phyloP scores from a whole-genome alignment of 2,888 invertebrate species.

The Lithophane leautieri region DNA sequence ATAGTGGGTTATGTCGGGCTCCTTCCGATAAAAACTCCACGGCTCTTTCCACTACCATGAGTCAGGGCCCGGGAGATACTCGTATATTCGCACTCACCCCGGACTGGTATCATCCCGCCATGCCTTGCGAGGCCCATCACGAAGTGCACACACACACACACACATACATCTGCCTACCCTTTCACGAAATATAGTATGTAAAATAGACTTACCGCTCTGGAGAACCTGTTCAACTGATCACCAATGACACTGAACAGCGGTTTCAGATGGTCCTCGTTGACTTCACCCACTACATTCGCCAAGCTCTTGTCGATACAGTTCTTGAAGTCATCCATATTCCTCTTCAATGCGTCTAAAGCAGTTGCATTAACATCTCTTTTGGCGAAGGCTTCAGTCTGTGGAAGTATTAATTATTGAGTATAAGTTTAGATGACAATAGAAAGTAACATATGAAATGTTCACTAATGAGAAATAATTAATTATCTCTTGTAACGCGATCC shows the following conservation, averaged over 20 bases:
- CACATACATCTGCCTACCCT: neutral
- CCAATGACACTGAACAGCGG: constrained; percentile 79
- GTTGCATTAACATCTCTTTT: constrained; percentile 68
- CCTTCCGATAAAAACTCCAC: neutral
- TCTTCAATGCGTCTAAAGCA: constrained; percentile 72
- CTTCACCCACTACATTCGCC: constrained; percentile 75
- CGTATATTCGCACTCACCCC: neutral
- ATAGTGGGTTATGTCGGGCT: neutral
- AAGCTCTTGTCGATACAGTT: constrained; percentile 80
- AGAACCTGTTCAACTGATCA: constrained; percentile 79
- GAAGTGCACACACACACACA: too few species aligned
- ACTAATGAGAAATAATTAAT: too few species aligned
- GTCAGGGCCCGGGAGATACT: neutral
- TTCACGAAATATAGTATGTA: neutral
- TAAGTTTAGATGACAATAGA: neutral
- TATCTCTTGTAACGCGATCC: neutral
- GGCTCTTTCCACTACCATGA: neutral
- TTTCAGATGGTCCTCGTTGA: constrained; percentile 80
- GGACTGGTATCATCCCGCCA: neutral
- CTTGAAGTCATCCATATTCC: constrained; percentile 78
- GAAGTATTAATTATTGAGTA: constrained; percentile 13
- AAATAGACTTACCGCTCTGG: constrained; percentile 67
- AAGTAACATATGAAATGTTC: neutral
- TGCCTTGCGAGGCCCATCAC: neutral
- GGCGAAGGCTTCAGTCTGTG: constrained; percentile 72